A percentile compares a stretch with the other conserved stretches of the same genome.
phyloP scores from a whole-genome alignment of 2,797 vertebrate species.

The Meriones psammophilus region DNA sequence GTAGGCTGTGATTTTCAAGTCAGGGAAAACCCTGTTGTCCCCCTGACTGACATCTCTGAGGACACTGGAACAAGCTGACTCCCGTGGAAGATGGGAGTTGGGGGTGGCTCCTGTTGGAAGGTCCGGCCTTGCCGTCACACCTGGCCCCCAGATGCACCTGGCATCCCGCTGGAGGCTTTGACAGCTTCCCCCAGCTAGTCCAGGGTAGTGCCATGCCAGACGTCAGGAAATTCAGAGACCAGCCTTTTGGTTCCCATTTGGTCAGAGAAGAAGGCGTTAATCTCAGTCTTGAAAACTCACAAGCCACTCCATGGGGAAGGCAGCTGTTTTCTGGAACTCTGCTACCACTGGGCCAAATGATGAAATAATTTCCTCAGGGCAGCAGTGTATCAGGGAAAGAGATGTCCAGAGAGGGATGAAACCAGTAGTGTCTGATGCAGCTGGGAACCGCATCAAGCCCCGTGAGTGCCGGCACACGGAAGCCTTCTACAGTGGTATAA shows the following conservation, averaged over 20 bases:
- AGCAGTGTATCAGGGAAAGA: neutral
- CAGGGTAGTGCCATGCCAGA: neutral
- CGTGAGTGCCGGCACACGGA: fast-evolving
- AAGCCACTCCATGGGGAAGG: neutral
- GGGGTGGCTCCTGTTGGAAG: neutral
- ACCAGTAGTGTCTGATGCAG: neutral
- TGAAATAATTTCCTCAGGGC: neutral
- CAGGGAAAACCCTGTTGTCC: neutral
- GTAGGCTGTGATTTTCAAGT: neutral
- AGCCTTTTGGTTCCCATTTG: neutral
- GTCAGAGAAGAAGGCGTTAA: neutral
- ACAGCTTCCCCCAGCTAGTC: neutral
- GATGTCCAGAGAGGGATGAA: neutral
- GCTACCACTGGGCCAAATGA: neutral
- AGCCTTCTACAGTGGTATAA: neutral
- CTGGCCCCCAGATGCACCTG: neutral
- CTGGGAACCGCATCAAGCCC: neutral
- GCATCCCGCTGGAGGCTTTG: neutral
- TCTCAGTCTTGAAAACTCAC: neutral
- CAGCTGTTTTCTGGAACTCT: neutral
- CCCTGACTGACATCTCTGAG: neutral
- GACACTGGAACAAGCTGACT: neutral
- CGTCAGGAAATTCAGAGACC: neutral
- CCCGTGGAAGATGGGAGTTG: fast-evolving
- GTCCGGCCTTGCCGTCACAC: neutral